Evolutionary conservation across 2,797 vertebrate species (phyloP).

Genomic region (Pseudomugil gertrudae): DNA sequence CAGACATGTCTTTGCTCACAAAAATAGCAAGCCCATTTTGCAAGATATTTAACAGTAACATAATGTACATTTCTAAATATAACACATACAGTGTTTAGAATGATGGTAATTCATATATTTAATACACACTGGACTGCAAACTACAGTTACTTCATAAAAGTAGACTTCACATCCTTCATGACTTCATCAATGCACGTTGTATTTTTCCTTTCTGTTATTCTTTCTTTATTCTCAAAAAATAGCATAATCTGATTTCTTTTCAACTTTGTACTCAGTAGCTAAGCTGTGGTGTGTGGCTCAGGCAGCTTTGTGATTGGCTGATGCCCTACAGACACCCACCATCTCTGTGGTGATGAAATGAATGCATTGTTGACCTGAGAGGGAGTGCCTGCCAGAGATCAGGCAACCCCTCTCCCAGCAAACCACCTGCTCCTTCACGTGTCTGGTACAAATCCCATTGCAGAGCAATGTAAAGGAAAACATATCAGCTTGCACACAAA

Average conservation of each 20-base stretch:
- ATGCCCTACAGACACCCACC: conserved; percentile 29
- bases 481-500: conserved; percentile 3
- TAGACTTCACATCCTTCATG: background rate
- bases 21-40: background rate
- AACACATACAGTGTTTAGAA: background rate
- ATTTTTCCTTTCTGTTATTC: background rate
- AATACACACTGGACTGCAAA: background rate
- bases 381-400: conserved; percentile 47
- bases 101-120: background rate
- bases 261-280: conserved; percentile 21
- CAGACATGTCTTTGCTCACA: too few relatives aligned
- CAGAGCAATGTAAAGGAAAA: background rate
- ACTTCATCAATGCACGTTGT: background rate
- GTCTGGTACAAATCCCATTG: conserved; percentile 28
- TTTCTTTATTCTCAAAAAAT: background rate
- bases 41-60: background rate
- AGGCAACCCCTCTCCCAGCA: conserved; percentile 29
- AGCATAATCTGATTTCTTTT: conserved; percentile 21
- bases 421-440: conserved; percentile 39
- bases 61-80: background rate
- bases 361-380: conserved; percentile 58
- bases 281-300: conserved; percentile 29
- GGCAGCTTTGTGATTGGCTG: conserved; percentile 64
- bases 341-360: conserved; percentile 52
- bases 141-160: background rate